Evolutionary conservation across 1,140 invertebrate genomes (phyloP), one percentile per base, ranked within the genome.

Genomic region (Drosophila paulistorum): DNA sequence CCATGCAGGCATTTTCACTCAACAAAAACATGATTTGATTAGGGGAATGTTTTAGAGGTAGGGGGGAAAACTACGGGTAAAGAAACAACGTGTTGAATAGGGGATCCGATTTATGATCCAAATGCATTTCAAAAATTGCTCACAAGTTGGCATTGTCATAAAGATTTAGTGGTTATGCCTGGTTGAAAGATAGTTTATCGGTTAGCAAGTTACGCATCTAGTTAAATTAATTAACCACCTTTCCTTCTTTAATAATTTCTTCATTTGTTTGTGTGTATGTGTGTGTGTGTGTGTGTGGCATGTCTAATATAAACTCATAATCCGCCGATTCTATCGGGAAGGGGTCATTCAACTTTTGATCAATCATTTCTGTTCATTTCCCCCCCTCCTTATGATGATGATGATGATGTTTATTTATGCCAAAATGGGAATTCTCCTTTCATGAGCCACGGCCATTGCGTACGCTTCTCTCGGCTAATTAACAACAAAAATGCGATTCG

Each of bases 311-410:
- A 68, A 79, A 51, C 65, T 64, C 61, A 65, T 82, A 76, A 87
- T 20, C 20, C 20, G 17, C 17, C 3, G 17, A 23, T 73, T 71
- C 76, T 79, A 30, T 30, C 30, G 30, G 30, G 70, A 62, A 51
- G 57, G 26, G 73, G 65, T 86, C 83, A 59, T 86, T 86, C 83
- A 86, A 83, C 83, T 79, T 71, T 72, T 73, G 80, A 89, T 86
- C 84, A 83, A 86, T 86, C 81, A 87, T 70, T 59, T 41, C 3
- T 48, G 20, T 42, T 69, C 61, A 10, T 33, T 20, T 39, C 2
- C 37, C 35, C 66, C 42, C 64, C 69, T 76, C 65, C 37, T 59
- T 39, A 55, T 48, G 20, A 73, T 66, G 65, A 30, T 30, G 26
- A 57, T 64, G 23, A 63, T 58, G 45, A 73, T 66, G 65, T 63